A percentile compares a stretch with the other conserved stretches of the same genome.
phyloP scores from a whole-genome alignment of 2,888 invertebrate genomes.

The Listrodromus nycthemerus region DNA sequence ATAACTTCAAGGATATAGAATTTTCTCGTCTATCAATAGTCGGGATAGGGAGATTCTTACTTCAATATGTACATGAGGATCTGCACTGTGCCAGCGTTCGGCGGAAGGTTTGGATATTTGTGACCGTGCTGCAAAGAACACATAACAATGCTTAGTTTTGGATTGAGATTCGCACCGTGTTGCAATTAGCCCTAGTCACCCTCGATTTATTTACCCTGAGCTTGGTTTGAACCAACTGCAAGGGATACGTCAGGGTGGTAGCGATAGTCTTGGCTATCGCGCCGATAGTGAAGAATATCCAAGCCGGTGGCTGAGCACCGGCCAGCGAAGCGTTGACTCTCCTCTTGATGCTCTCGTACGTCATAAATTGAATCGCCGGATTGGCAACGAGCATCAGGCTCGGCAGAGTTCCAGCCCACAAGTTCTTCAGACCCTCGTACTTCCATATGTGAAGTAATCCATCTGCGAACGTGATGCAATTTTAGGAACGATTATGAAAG shows the following conservation, averaged over 20 bases:
- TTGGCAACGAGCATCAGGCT: slow-evolving; percentile 95
- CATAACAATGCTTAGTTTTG: neutral
- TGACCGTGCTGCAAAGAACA: slow-evolving; percentile 82
- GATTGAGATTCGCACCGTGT: neutral
- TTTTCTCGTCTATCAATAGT: neutral
- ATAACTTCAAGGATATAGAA: neutral
- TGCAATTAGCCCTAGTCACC: neutral
- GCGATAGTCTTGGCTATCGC: slow-evolving; percentile 94
- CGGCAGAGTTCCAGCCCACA: slow-evolving; percentile 94
- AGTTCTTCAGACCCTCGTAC: slow-evolving; percentile 90
- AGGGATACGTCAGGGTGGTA: slow-evolving; percentile 94
- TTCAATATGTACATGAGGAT: slow-evolving; percentile 89
- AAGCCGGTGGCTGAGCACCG: slow-evolving; percentile 86
- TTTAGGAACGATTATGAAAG: neutral
- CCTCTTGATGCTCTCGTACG: slow-evolving; percentile 94
- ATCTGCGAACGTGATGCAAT: slow-evolving; percentile 83
- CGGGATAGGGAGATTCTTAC: slow-evolving; percentile 76
- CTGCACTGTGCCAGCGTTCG: slow-evolving; percentile 87
- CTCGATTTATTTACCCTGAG: slow-evolving; percentile 86
- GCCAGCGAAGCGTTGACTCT: slow-evolving; percentile 86
- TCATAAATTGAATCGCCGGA: slow-evolving; percentile 97
- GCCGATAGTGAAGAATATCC: slow-evolving; percentile 90
- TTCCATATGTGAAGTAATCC: slow-evolving; percentile 90
- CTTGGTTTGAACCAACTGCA: slow-evolving; percentile 94
- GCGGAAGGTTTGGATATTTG: slow-evolving; percentile 82